Conservation (phyloP, 2,797 vertebrate species). For the Characodon lateralis region DNA sequence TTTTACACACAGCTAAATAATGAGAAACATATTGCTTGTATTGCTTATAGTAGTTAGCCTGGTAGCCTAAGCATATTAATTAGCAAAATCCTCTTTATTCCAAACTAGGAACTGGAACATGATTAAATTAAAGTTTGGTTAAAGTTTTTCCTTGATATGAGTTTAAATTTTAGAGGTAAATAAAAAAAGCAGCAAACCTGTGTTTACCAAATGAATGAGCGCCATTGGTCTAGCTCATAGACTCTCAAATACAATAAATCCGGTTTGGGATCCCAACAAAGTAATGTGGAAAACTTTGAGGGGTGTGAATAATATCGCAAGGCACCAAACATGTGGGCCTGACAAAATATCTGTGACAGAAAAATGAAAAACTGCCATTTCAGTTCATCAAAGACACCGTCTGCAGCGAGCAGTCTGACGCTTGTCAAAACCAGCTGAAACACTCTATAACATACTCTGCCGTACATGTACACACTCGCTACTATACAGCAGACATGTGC, state of each 20-base stretch:
- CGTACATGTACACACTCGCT: slow-evolving; percentile 52
- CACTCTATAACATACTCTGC: slow-evolving; percentile 38
- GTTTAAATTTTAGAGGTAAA: neutral
- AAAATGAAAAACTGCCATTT: slow-evolving; percentile 30
- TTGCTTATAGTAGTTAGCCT: neutral
- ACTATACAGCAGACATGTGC: slow-evolving; percentile 31
- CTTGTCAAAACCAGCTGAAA: slow-evolving; percentile 44
- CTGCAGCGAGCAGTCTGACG: slow-evolving; percentile 27
- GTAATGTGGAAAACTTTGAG: neutral
- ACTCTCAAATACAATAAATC: neutral
- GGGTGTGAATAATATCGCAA: neutral
- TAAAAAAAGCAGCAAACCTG: neutral
- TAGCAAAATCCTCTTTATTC: neutral
- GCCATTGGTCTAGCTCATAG: neutral
- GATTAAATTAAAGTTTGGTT: neutral
- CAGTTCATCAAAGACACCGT: slow-evolving; percentile 29
- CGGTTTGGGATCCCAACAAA: neutral
- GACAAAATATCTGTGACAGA: slow-evolving; percentile 38
- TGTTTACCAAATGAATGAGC: neutral
- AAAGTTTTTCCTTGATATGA: too few species aligned
- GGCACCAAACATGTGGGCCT: neutral
- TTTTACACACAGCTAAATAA: neutral
- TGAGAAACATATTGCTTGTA: neutral
- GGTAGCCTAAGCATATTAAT: neutral
- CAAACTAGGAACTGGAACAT: neutral